These are phyloP conservation scores for Drosophila helvetica DNA, from an alignment of 2,888 invertebrate species.

Conservation along the genomic window DNA sequence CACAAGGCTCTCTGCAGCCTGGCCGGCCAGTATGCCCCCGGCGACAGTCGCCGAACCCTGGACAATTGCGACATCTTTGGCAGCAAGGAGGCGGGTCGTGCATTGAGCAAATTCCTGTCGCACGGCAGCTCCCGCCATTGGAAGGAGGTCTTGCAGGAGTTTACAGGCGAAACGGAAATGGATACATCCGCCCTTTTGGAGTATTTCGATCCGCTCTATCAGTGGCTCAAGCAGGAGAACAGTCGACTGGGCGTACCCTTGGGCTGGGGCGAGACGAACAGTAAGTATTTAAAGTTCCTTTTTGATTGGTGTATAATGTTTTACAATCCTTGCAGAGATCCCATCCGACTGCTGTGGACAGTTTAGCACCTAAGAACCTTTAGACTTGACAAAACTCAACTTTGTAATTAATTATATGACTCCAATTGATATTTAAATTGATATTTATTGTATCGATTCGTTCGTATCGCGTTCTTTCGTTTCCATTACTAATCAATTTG, in stretches of 20 bases:
- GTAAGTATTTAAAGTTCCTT: constrained; percentile 59
- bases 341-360: constrained; percentile 63
- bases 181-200: constrained; percentile 90
- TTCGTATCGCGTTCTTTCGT: constrained; percentile 47
- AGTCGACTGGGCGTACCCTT: constrained; percentile 86
- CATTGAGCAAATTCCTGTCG: constrained; percentile 87
- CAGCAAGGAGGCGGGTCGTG: constrained; percentile 91
- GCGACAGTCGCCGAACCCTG: constrained; percentile 71
- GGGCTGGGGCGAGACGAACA: constrained; percentile 86
- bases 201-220: constrained; percentile 90
- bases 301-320: not conserved
- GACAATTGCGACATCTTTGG: constrained; percentile 93
- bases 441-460: constrained; percentile 73
- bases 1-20: constrained; percentile 89
- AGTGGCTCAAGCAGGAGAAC: constrained; percentile 90
- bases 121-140: constrained; percentile 90
- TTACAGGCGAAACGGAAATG: constrained; percentile 92
- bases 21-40: constrained; percentile 90
- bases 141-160: constrained; percentile 91
- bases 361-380: constrained; percentile 58
- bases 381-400: constrained; percentile 7
- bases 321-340: constrained; percentile 70
- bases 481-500: constrained; percentile 46
- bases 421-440: constrained; percentile 59
- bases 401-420: constrained; percentile 17